Evolutionary conservation across 2,797 vertebrate species (phyloP).

Genomic region (Pangasius macronema): DNA sequence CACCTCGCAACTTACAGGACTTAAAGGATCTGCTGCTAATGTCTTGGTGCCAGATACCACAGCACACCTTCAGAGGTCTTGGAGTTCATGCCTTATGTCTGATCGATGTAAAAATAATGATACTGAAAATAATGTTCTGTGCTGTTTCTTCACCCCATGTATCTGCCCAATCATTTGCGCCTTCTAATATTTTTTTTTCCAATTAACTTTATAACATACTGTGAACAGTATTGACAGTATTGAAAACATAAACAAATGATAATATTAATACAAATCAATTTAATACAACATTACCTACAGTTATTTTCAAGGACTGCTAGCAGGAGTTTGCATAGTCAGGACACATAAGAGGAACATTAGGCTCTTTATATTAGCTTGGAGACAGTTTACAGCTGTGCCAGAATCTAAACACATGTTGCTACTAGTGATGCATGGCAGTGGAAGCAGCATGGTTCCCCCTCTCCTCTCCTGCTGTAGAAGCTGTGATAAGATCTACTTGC

Average conservation of each 20-base stretch:
- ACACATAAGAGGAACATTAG: conserved; percentile 20
- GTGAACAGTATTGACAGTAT: not conserved
- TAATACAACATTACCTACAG: conserved; percentile 7
- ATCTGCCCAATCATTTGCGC: not conserved
- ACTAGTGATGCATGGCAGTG: conserved; percentile 36
- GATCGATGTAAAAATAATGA: not conserved
- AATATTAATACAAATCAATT: not conserved
- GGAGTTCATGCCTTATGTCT: no score
- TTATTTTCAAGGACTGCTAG: not conserved
- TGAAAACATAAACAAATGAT: not conserved
- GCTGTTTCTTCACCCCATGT: not conserved
- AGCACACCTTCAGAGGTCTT: no score
- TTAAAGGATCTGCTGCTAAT: no score
- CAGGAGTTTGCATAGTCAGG: not conserved
- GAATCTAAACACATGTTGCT: conserved; percentile 39
- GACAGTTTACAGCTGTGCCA: conserved; percentile 10
- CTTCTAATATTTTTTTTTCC: not conserved
- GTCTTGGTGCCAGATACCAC: no score
- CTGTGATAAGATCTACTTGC: conserved; percentile 53
- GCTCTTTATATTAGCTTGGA: conserved; percentile 20
- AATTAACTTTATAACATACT: not conserved
- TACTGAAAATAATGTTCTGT: not conserved
- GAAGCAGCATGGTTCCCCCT: conserved; percentile 31
- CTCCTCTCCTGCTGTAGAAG: conserved; percentile 42
- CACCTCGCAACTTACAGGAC: no score